These are phyloP conservation scores for Xanthorhoe designata DNA, from an alignment of 2,888 invertebrate genomes.

Conservation along the genomic window DNA sequence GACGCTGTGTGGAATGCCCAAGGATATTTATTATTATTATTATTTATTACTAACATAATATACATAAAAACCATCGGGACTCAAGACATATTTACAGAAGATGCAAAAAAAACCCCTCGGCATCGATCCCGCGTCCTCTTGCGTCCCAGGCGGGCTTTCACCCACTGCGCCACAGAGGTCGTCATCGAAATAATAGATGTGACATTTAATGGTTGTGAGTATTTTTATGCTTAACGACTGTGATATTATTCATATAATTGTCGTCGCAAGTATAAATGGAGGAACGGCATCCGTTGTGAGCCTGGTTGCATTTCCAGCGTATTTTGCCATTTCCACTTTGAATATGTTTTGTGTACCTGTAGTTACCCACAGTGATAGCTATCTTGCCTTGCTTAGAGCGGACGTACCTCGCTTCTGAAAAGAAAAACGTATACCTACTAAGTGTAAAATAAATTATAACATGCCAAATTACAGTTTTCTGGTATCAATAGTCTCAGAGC, in stretches of 20 bases:
- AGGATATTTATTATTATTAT: too few species aligned
- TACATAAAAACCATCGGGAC: too few species aligned
- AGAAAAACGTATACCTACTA: background rate
- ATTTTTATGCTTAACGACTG: background rate
- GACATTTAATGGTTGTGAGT: background rate
- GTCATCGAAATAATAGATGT: background rate
- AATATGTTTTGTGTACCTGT: conserved; percentile 5
- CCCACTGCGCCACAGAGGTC: too few species aligned
- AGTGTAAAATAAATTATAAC: background rate
- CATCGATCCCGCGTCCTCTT: too few species aligned
- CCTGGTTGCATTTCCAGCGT: conserved; percentile 11
- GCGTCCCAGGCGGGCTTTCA: too few species aligned
- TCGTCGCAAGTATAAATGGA: background rate
- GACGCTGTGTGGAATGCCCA: too few species aligned
- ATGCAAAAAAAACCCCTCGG: too few species aligned
- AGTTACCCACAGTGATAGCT: background rate
- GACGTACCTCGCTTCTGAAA: background rate
- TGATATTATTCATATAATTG: background rate
- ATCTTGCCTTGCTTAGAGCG: background rate
- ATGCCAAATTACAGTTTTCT: background rate
- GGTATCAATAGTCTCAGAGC: background rate
- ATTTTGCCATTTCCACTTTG: conserved; percentile 4
- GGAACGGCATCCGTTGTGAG: background rate
- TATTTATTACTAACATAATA: too few species aligned
- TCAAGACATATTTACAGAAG: too few species aligned